Evolutionary conservation across 1,140 invertebrate species (phyloP), one percentile per base, ranked within the genome.

Genomic region (Coenobita brevimanus): DNA sequence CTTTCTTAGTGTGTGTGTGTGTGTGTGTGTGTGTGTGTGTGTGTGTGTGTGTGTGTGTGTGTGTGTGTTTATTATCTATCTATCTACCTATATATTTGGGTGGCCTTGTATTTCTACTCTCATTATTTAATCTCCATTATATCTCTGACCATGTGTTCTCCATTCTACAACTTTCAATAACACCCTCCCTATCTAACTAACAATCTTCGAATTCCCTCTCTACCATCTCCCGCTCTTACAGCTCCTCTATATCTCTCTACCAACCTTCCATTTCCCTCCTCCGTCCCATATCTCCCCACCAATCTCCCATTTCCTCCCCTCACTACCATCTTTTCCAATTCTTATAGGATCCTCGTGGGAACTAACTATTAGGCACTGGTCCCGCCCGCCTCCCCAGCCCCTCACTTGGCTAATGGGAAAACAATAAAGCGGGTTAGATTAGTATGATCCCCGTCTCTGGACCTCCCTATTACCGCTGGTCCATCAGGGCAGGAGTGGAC

Each of bases 331-430:
- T n/a, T n/a, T n/a, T n/a, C n/a, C n/a, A n/a, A n/a, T n/a, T n/a
- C n/a, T n/a, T n/a, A n/a, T n/a, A n/a, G n/a, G n/a, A n/a, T 69
- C 64, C 24, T 57, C 76, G 50, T 57, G 46, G 57, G 24, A 50
- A 50, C 76, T 54, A 60, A 33, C 76, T 27, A 79, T 79, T 57
- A 79, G 17, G 33, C 43, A 30, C 57, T 24, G 46, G 73, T 27
- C 15, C 33, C 78, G 43, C n/a, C 24, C 24, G 76, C 38, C 60
- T 64, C 27, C 21, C 13, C 79, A 30, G 21, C 57, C 24, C 79
- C 41, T 21, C 60, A 82, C 60, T 67, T 82, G 43, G 60, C 79
- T 67, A 82, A 82, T 82, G 43, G 33, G 17, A 67, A 82, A 82
- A 82, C 79, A 82, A 82, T 82, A 24, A 79, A 30, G 76, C 50